Conservation (phyloP, 2,888 invertebrate species). For the Leptothorax acervorum region DNA sequence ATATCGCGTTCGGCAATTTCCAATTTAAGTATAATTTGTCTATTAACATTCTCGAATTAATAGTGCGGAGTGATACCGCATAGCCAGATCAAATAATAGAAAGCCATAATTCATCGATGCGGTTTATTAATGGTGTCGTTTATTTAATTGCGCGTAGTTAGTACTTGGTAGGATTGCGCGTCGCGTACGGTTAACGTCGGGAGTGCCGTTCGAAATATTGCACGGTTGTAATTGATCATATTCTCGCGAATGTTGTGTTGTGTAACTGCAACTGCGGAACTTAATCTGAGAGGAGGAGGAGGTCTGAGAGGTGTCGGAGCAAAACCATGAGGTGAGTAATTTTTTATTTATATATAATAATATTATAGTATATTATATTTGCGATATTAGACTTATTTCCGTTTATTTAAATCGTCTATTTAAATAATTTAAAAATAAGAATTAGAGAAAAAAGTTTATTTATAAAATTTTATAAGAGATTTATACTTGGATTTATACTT, state of each 20-base stretch:
- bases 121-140: neutral
- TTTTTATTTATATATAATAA: neutral
- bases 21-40: neutral
- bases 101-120: neutral
- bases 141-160: neutral
- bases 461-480: neutral
- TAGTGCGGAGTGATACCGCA: neutral
- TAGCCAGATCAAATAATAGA: neutral
- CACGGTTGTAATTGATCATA: neutral
- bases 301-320: neutral
- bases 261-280: neutral
- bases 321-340: neutral
- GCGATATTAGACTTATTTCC: neutral
- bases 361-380: neutral
- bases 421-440: neutral
- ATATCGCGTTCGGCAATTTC: neutral
- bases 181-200: neutral
- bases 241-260: neutral
- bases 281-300: neutral
- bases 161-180: neutral
- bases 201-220: neutral
- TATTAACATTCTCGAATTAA: neutral
- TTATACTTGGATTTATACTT: neutral
- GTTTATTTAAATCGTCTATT: neutral
- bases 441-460: neutral